phyloP scores from a whole-genome alignment of 2,113 vertebrate species.

The Mus pahari region DNA sequence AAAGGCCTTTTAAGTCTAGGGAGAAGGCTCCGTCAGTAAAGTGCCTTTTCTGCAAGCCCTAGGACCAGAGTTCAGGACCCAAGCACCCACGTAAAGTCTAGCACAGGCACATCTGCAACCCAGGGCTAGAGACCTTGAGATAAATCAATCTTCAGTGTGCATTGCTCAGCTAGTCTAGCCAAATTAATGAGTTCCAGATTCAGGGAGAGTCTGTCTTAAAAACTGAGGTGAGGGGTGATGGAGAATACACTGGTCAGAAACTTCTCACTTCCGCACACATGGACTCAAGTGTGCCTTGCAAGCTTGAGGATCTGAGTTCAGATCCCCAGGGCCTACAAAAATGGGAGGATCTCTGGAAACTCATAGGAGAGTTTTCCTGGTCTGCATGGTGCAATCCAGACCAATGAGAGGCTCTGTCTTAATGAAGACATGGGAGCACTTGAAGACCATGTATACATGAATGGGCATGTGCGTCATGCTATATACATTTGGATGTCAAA shows the following conservation, averaged over 20 bases:
- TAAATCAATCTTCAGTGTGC: background rate
- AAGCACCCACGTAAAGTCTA: background rate
- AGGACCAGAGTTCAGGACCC: background rate
- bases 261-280: background rate
- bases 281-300: background rate
- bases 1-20: background rate
- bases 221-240: background rate
- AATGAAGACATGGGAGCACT: background rate
- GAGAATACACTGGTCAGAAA: background rate
- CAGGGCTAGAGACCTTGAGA: background rate
- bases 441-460: background rate
- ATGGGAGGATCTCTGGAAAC: no score
- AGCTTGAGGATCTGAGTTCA: background rate
- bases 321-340: background rate
- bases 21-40: background rate
- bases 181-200: background rate
- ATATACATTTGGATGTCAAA: background rate
- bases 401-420: background rate
- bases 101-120: no score
- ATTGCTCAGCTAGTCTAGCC: background rate
- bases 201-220: background rate
- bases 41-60: background rate
- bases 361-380: background rate
- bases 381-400: background rate
- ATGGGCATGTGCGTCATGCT: background rate